Conservation (phyloP, 2,888 invertebrate species). For the Leptinotarsa rubiginosa region DNA sequence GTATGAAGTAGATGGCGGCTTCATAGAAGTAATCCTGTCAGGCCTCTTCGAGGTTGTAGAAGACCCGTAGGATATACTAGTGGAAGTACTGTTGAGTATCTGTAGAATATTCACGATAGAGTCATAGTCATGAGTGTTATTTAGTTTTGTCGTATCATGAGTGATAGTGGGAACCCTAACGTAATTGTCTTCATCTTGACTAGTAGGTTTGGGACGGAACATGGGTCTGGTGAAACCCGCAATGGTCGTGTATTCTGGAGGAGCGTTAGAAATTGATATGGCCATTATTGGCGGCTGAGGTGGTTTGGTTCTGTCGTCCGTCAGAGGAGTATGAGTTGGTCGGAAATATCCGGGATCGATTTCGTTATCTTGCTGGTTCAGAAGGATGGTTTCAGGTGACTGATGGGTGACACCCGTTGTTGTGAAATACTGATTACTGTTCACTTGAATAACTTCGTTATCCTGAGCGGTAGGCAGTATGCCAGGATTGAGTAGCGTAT, state of each 20-base stretch:
- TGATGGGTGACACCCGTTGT: constrained; percentile 63
- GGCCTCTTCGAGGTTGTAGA: constrained; percentile 57
- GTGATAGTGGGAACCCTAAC: constrained; percentile 71
- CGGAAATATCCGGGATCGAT: constrained; percentile 62
- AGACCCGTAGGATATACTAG: constrained; percentile 63
- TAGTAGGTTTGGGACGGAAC: constrained; percentile 63
- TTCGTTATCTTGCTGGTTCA: constrained; percentile 70
- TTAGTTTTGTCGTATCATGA: constrained; percentile 56
- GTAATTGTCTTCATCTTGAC: constrained; percentile 67
- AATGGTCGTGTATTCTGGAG: constrained; percentile 58
- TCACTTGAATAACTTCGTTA: constrained; percentile 60
- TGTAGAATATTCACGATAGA: constrained; percentile 74
- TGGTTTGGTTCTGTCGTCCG: constrained; percentile 53
- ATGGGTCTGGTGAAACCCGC: constrained; percentile 66
- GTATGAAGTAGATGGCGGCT: constrained; percentile 66
- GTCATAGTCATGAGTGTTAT: constrained; percentile 67
- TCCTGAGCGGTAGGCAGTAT: constrained; percentile 63
- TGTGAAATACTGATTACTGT: constrained; percentile 55
- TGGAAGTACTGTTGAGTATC: constrained; percentile 70
- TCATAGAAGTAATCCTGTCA: constrained; percentile 51
- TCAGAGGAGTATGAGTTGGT: constrained; percentile 45
- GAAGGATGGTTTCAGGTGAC: constrained; percentile 73
- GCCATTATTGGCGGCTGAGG: constrained; percentile 58
- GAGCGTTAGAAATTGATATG: constrained; percentile 62
- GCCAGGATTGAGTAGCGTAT: constrained; percentile 65